These are phyloP conservation scores for Conomelus anceps DNA, from an alignment of 2,888 invertebrate genomes.

Conservation along the genomic window DNA sequence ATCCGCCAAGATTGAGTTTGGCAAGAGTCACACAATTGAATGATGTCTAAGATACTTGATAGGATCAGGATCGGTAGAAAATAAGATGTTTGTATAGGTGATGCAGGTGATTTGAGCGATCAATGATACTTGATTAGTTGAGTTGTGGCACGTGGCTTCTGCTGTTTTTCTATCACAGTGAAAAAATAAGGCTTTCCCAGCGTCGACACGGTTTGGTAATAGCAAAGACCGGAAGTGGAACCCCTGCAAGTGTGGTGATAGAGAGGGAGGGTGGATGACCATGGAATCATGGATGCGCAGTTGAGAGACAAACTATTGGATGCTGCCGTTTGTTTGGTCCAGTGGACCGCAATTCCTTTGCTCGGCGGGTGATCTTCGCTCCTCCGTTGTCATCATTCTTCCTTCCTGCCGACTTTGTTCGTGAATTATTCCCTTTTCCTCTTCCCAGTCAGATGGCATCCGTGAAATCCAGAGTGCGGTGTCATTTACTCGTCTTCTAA, in stretches of 20 bases:
- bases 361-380: background rate
- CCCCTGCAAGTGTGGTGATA: background rate
- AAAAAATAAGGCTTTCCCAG: background rate
- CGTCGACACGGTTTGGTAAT: background rate
- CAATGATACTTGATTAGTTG: background rate
- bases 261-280: background rate
- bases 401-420: background rate
- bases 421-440: background rate
- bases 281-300: background rate
- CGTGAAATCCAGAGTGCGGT: background rate
- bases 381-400: background rate
- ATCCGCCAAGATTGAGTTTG: no score
- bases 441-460: background rate
- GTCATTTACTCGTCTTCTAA: background rate
- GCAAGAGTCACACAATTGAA: no score
- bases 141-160: background rate
- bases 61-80: background rate
- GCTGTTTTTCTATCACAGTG: background rate
- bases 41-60: no score
- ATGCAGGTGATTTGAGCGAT: background rate
- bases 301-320: background rate
- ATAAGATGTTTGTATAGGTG: background rate
- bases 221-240: background rate
- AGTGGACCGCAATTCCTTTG: background rate
- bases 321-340: background rate